Base-by-base conservation (phyloP, 2,113 vertebrate genomes). In the Labeo rohita region DNA sequence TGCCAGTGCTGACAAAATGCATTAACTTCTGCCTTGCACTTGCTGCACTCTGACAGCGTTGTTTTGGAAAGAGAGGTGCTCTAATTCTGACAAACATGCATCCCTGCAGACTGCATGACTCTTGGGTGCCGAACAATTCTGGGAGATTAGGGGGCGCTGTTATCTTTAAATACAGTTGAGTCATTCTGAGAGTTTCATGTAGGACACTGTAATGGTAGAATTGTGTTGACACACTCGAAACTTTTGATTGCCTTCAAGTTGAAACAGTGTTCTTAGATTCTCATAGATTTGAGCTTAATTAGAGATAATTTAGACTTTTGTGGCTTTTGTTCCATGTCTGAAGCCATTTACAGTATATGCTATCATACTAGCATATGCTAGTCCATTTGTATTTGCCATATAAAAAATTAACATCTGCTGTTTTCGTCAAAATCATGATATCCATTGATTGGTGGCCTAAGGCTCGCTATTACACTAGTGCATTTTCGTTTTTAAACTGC, bases 1-100 rank as follows among this genome's bases (percentile, higher is more conserved):
- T 91, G 92, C 94, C 94, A 94, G 92, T 84, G 86, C 95, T 95
- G 95, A 95, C 94, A 95, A 92, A 95, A 90, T 92, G 92, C 92
- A 95, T 95, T 95, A 95, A 93, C 91, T 95, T 92, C 93, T 92
- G 92, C 91, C 91, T 91, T 89, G 89, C 59, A 90, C 90, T 90
- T 92, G 90, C 91, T 91, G 89, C 89, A 86, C 91, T 90, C 91
- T 91, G 93, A 95, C 93, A 91, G 89, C 80, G 85, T 90, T 91
- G 90, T 92, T 92, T 90, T 91, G 91, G 92, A 93, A 88, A 74
- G 87, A 91, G 88, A 91, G 87, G 79, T 28, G 89, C 87, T 91
- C 90, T 90, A 89, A 92, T 93, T 94, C 88, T 92, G 91, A 93
- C 93, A 93, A 87, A 91, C 84, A 91, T 90, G 91, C 89, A 88